Conservation (phyloP, 2,888 invertebrate genomes). For the Rhodophaea formosa region DNA sequence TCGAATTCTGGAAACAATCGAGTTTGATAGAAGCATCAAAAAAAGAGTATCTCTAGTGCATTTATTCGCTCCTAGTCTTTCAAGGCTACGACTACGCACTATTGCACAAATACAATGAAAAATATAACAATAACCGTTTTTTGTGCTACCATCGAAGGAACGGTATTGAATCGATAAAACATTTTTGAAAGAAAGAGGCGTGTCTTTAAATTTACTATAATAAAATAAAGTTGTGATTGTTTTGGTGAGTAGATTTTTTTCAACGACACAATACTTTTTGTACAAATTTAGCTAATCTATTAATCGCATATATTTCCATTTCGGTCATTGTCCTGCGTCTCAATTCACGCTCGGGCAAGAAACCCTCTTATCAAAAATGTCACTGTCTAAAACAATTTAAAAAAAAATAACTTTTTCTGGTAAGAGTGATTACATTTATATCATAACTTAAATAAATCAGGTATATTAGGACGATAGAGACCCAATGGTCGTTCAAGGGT, state of each 20-base stretch:
- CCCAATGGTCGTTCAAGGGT: too few species aligned
- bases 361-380: constrained; percentile 3
- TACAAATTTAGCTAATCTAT: neutral
- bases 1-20: neutral
- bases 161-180: too few species aligned
- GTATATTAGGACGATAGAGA: too few species aligned
- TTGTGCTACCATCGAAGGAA: too few species aligned
- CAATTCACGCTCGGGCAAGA: constrained; percentile 3
- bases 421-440: neutral
- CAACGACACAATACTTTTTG: neutral
- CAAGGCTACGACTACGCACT: neutral
- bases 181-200: too few species aligned
- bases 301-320: constrained; percentile 10
- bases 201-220: too few species aligned
- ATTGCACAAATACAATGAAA: too few species aligned
- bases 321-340: constrained; percentile 1
- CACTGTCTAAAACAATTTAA: neutral
- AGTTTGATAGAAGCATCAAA: too few species aligned
- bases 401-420: neutral
- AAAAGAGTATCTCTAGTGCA: neutral
- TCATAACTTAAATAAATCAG: neutral
- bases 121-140: too few species aligned
- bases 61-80: constrained; percentile 1
- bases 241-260: too few species aligned
- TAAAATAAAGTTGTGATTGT: too few species aligned